Base-by-base conservation (phyloP, 2,113 vertebrate genomes). In the Pygoscelis adeliae region DNA sequence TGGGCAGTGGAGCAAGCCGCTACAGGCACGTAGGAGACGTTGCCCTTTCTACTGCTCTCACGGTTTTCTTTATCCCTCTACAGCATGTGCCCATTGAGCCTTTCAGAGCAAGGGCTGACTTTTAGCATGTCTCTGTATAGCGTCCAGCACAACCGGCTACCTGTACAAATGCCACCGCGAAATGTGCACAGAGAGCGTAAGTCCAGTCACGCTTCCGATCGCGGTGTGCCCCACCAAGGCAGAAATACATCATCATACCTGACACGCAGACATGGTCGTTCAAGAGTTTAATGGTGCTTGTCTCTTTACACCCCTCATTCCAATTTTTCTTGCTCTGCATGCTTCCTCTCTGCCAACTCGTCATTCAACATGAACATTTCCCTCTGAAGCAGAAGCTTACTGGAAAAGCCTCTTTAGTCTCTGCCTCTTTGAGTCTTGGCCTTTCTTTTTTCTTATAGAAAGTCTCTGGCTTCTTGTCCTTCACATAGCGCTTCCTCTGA, bases 131-230 rank as follows among this genome's bases (percentile, higher is more conserved):
- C 63, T 38, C 78, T 9, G 8, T 52, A 5, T 2, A 22, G 53
- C n/a, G 34, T 4, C 21, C 36, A 55, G 59, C 29, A 19, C 27
- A 44, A 14, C 1, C 23, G 49, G n/a, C 16, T 5, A 21, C n/a
- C 47, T 38, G 52, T 20, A 10, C n/a, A 29, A 38, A 50, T 10
- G 27, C n/a, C 30, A 17, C 13, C 50, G 30, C 19, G 25, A 46
- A 70, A 16, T 5, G 46, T 9, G 34, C 22, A 6, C 27, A 0
- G 7, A 15, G n/a, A 44, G 13, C 0, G 1, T 8, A 23, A 66
- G 20, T 5, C 15, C 14, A 5, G 34, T 10, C 27, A 13, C 12
- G 10, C 10, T 20, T 47, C 44, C 1, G 5, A 29, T 6, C 2
- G 30, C 40, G 9, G 20, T 2, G 30, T 53, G 52, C 76, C 44